Conservation (phyloP, 1,140 invertebrate species). For the Nephotettix cincticeps region DNA sequence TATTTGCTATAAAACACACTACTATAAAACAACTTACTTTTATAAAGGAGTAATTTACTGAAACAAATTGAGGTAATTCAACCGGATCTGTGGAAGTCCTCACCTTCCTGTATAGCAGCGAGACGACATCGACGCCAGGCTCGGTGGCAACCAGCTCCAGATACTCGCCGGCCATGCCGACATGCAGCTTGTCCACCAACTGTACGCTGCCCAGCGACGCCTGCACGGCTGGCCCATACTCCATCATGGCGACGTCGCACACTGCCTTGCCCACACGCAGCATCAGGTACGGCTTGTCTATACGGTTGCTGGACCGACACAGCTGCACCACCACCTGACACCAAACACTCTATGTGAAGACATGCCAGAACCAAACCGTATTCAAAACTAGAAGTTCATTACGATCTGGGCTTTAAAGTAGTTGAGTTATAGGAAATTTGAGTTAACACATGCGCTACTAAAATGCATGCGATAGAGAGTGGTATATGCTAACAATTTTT, state of each 20-base stretch:
- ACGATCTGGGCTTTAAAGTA: neutral
- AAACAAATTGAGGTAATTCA: too few species aligned
- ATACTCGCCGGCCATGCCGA: slow-evolving; percentile 69
- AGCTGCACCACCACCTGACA: slow-evolving; percentile 52
- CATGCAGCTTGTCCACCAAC: slow-evolving; percentile 79
- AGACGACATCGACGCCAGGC: slow-evolving; percentile 61
- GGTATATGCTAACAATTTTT: too few species aligned
- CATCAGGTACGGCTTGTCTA: slow-evolving; percentile 74
- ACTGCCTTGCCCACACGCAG: slow-evolving; percentile 67
- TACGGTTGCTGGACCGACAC: slow-evolving; percentile 60
- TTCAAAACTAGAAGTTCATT: neutral
- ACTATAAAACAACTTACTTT: too few species aligned
- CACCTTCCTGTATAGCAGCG: slow-evolving; percentile 76
- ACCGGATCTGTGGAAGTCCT: too few species aligned
- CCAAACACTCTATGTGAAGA: too few species aligned
- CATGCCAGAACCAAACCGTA: too few species aligned
- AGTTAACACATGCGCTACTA: too few species aligned
- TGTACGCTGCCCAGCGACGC: slow-evolving; percentile 68
- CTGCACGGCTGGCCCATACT: slow-evolving; percentile 76
- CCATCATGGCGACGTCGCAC: slow-evolving; percentile 73
- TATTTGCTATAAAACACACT: too few species aligned
- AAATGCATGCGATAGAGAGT: too few species aligned
- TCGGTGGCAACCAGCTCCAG: slow-evolving; percentile 69
- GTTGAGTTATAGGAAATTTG: too few species aligned
- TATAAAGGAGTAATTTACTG: too few species aligned